Evolutionary conservation across 1,140 invertebrate species (phyloP), one percentile per base, ranked within the genome.

Genomic region (Cataglyphis hispanica): DNA sequence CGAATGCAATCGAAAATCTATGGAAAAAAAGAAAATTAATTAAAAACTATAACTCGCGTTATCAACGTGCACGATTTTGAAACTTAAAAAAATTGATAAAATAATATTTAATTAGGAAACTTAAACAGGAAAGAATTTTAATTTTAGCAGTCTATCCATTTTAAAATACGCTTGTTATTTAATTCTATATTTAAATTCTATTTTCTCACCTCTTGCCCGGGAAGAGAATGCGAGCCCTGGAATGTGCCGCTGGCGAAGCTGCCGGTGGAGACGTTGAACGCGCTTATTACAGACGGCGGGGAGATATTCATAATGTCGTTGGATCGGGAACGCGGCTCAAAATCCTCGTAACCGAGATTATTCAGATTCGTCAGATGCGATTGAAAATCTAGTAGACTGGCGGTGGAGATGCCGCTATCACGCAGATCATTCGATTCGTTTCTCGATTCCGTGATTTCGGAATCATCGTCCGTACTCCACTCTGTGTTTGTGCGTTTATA

Each of bases 291-390:
- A 90, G 94, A 93, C 66, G 95, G 94, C 6, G 95, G 93, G 60
- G 95, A 95, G 84, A 95, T 95, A 78, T 95, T 95, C 92, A 95
- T 94, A 63, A 94, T 92, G 43, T 95, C 94, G 85, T 94, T 95
- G 80, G 92, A 93, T 40, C 94, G 93, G 8, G 92, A 87, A 8
- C 95, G 92, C 7, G 96, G 94, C 61, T 96, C 96, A 74, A 96
- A 96, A 16, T 96, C 96, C 83, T 96, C 96, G 70, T 96, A 96
- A 76, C 95, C 95, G 0, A 96, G 90, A 86, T 96, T 96, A 88
- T 96, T 96, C 67, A 96, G 93, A 89, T 96, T 96, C 56, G 95
- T 95, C n/a, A 96, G 69, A 61, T 95, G 95, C 16, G 95, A 93
- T 50, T 95, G 93, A 78, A 95, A 93, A 63, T 95, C 93, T 53